These are phyloP conservation scores for Acridotheres tristis DNA, from an alignment of 2,797 vertebrate species.

Conservation along the genomic window DNA sequence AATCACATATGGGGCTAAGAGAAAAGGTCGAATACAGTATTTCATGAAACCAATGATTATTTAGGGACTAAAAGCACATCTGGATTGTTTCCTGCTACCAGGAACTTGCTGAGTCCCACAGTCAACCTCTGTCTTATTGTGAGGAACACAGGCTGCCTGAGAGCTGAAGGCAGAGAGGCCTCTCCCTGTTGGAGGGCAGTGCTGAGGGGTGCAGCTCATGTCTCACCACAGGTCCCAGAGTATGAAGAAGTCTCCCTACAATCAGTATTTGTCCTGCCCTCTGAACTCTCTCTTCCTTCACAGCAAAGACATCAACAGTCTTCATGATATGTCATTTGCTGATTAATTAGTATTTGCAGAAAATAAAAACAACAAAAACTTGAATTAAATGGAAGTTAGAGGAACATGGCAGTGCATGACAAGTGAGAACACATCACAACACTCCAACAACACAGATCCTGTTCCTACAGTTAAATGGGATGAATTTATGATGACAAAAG, in stretches of 20 bases:
- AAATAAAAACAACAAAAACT: constrained; percentile 39
- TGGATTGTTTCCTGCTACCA: background rate
- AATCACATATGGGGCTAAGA: background rate
- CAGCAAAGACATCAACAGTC: constrained; percentile 22
- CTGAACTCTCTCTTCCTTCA: constrained; percentile 21
- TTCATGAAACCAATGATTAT: background rate
- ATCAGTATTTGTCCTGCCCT: background rate
- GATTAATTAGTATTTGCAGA: constrained; percentile 2
- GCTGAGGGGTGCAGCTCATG: background rate
- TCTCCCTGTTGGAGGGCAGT: background rate
- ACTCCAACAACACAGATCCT: constrained; percentile 36
- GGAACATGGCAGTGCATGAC: background rate
- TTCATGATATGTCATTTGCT: background rate
- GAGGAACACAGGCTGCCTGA: background rate
- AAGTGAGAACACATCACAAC: constrained; percentile 51
- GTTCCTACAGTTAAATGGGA: constrained; percentile 58
- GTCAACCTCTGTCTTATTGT: background rate
- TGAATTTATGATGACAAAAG: constrained; percentile 52
- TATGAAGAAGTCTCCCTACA: background rate
- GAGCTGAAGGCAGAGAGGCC: background rate
- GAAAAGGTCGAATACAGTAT: background rate
- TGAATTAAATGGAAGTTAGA: constrained; percentile 46
- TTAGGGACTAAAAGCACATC: background rate
- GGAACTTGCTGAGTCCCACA: background rate
- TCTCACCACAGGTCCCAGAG: background rate